Base-by-base conservation (phyloP, 1,140 invertebrate species). In the Ylistrum balloti region DNA sequence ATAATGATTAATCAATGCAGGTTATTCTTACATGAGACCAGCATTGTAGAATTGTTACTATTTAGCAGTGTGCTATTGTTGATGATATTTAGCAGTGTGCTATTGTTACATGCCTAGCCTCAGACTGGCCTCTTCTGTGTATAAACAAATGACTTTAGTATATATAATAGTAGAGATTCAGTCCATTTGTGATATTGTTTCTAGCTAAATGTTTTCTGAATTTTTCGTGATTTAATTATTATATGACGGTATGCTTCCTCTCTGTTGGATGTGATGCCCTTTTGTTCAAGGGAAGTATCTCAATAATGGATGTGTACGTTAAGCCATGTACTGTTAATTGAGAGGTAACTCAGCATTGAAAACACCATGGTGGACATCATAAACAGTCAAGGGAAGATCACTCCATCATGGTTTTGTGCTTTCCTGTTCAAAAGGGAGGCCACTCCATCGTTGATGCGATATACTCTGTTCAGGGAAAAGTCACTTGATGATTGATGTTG, bases 111-210 rank as follows among this genome's bases (percentile, higher is more conserved):
- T 56, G 45, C 45, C 45, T 56, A 56, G 45, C 45, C 45, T 56
- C 13, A 56, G 45, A 56, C 45, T 56, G 45, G 45, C 45, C 45
- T 56, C 45, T 38, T 38, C 35, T 38, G 35, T 38, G 45, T 56
- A 56, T 56, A 20, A 56, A 56, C 45, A 20, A 56, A 56, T 56
- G 45, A 56, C 45, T 56, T 22, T 56, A 56, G 45, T 56, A 56
- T 56, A 56, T 56, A 56, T 20, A 20, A 56, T 20, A 56, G 45
- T 56, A 56, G 45, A 56, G 22, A 56, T 56, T 56, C 45, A 56
- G 45, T 56, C 45, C 45, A 56, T 56, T 56, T 56, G 45, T 56
- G 45, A 56, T 56, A 56, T 56, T 56, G 45, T 56, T 56, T 56
- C 45, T 56, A 56, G 45, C 45, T 56, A 56, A 56, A 56, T 56